Evolutionary conservation across 2,113 vertebrate species (phyloP).

Genomic region (Barbus barbus): DNA sequence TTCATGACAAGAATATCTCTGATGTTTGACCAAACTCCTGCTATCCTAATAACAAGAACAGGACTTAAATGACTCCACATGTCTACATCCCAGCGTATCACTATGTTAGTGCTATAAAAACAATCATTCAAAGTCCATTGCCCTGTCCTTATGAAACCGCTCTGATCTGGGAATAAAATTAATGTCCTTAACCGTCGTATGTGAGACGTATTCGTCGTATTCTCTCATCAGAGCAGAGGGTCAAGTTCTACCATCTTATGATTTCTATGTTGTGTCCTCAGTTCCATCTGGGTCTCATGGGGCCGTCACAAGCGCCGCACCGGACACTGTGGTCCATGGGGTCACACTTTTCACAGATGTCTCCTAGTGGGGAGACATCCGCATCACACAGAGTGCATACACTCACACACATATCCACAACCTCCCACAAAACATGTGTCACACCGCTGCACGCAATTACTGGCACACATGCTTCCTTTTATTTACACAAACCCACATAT

Average conservation of each 20-base stretch:
- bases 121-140: background rate
- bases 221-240: background rate
- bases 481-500: background rate
- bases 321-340: slow-evolving; percentile 47
- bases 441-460: slow-evolving; percentile 34
- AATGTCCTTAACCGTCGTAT: background rate
- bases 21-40: background rate
- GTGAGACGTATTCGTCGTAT: too few relatives aligned
- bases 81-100: background rate
- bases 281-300: slow-evolving; percentile 47
- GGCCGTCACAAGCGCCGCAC: slow-evolving; percentile 2
- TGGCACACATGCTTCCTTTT: background rate
- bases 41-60: background rate
- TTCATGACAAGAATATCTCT: slow-evolving; percentile 1
- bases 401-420: slow-evolving; percentile 45
- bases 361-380: slow-evolving; percentile 46
- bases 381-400: slow-evolving; percentile 36
- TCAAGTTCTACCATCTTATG: background rate
- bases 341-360: slow-evolving; percentile 64
- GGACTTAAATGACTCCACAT: background rate
- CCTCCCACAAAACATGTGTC: slow-evolving; percentile 18
- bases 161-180: slow-evolving; percentile 5
- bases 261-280: slow-evolving; percentile 28
- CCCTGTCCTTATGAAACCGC: background rate
- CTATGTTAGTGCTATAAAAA: background rate